phyloP scores from a whole-genome alignment of 35 echinoderm and acorn worm species.

The Strongylocentrotus purpuratus region DNA sequence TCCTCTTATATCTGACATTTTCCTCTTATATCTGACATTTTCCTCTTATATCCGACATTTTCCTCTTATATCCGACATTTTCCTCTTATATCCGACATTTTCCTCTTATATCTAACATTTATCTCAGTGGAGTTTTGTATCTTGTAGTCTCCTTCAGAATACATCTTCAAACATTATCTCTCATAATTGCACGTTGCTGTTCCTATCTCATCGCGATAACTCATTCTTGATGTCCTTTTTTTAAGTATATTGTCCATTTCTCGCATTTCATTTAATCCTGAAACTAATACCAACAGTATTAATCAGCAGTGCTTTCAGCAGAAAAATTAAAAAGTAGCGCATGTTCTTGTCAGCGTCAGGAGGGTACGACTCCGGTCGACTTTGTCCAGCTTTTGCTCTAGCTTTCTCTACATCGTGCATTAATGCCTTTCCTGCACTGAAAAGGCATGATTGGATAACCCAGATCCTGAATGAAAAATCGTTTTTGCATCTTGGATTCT shows the following conservation, averaged over 20 bases:
- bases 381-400: background rate
- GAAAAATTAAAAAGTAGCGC: background rate
- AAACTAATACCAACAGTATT: background rate
- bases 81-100: no score
- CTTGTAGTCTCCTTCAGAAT: background rate
- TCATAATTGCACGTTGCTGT: background rate
- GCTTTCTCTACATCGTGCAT: background rate
- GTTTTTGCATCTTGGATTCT: background rate
- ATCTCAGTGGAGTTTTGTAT: background rate
- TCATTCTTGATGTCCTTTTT: background rate
- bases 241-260: background rate
- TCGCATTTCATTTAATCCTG: background rate
- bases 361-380: background rate
- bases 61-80: no score
- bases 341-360: background rate
- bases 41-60: background rate
- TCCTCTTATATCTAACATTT: background rate
- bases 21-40: background rate
- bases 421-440: background rate
- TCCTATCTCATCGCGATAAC: background rate
- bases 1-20: background rate
- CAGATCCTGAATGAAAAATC: background rate
- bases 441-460: background rate
- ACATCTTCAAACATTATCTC: background rate
- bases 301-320: background rate